Evolutionary conservation across 2,113 vertebrate species (phyloP).

Genomic region (Isichthys henryi): DNA sequence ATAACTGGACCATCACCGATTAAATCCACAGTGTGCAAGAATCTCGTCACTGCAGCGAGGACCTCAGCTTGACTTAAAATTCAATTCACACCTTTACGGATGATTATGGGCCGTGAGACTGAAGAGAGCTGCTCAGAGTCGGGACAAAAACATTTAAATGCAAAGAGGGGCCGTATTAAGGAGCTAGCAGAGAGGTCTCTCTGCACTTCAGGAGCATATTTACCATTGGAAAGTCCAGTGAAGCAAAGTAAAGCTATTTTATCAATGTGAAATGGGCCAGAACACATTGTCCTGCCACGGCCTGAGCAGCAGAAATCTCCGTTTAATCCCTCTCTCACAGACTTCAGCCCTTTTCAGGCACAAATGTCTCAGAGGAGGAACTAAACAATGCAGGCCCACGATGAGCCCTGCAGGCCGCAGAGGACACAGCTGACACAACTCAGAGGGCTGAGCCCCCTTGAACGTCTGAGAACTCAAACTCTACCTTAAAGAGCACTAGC

Average conservation of each 20-base stretch:
- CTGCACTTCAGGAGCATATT: conserved; percentile 1
- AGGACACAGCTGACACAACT: not conserved
- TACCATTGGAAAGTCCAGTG: not conserved
- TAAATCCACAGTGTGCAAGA: not conserved
- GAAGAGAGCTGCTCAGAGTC: not conserved
- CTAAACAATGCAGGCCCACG: not conserved
- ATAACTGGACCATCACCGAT: not conserved
- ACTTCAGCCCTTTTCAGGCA: not conserved
- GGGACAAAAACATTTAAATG: conserved; percentile 23
- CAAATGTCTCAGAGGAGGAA: not conserved
- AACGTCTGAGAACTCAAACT: not conserved
- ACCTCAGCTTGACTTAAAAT: not conserved
- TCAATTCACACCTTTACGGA: not conserved
- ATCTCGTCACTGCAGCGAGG: not conserved
- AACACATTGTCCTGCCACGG: not conserved
- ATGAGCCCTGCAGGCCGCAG: not conserved
- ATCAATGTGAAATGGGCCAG: conserved; percentile 18
- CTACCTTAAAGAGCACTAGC: not conserved
- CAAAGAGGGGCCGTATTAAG: conserved; percentile 14
- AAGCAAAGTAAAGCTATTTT: conserved; percentile 16
- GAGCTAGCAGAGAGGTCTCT: not conserved
- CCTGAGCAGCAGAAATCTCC: not conserved
- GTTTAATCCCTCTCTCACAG: conserved; percentile 1
- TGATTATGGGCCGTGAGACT: not conserved
- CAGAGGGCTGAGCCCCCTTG: not conserved